Conservation (phyloP, 2,888 invertebrate species). For the Drosophila dives region DNA sequence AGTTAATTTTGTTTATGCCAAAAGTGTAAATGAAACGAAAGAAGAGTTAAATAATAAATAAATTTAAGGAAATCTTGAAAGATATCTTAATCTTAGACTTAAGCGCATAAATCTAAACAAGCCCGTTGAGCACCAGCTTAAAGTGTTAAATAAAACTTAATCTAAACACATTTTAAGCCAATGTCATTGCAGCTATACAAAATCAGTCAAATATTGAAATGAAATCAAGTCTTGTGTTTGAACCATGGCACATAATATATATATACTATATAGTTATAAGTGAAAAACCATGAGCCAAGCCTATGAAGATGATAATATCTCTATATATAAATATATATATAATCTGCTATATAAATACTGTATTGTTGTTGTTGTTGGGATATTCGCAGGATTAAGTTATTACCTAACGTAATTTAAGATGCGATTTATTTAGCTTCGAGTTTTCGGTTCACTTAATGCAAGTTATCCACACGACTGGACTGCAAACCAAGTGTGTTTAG, state of each 20-base stretch:
- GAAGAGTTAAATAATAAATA: conserved; percentile 10
- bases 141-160: conserved; percentile 4
- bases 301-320: conserved; percentile 61
- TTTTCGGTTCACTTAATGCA: conserved; percentile 54
- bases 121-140: conserved; percentile 22
- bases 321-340: conserved; percentile 16
- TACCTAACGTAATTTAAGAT: conserved; percentile 42
- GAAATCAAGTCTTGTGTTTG: conserved; percentile 72
- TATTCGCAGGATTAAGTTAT: conserved; percentile 31
- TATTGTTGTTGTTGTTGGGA: conserved; percentile 42
- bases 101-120: conserved; percentile 55
- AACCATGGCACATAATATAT: conserved; percentile 74
- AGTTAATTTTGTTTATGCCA: conserved; percentile 70
- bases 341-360: conserved; percentile 57
- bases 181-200: conserved; percentile 47
- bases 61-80: conserved; percentile 15
- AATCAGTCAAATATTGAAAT: conserved; percentile 72
- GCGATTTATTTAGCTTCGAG: conserved; percentile 28
- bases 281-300: conserved; percentile 73
- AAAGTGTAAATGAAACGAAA: conserved; percentile 41
- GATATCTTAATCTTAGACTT: conserved; percentile 39
- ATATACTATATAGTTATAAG: conserved; percentile 48
- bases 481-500: conserved; percentile 65
- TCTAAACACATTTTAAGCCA: conserved; percentile 22
- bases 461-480: conserved; percentile 64